Evolutionary conservation across 2,797 vertebrate species (phyloP), one percentile per base, ranked within the genome.

Genomic region (Acanthornis magna): DNA sequence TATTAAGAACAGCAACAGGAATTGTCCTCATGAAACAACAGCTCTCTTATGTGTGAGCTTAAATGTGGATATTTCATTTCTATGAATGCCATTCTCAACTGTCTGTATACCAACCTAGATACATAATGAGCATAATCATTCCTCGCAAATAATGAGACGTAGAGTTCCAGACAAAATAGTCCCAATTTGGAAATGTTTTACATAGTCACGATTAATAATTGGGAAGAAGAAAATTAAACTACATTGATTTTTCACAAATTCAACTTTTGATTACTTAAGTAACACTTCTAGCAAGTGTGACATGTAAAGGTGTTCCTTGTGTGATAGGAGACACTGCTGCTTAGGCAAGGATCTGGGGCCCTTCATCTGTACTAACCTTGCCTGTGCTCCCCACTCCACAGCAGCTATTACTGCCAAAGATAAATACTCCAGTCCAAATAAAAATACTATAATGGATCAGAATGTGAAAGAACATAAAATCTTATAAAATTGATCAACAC

Each of bases 41-140:
- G 27, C 42, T 87, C 88, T 67, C 42, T 54, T 79, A 65, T 17
- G n/a, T 48, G 36, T 34, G 81, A 89, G 57, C 80, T 92, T 76
- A 96, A 93, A 77, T 0, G 42, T 77, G 68, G 76, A 23, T 91
- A 68, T 86, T 75, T 91, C 19, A 13, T 96, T 94, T 74, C 16
- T 77, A 12, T 65, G 54, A 85, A 85, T 80, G 42, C 58, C 36
- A 89, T 75, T 80, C 42, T 93, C 61, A 89, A 25, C 38, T 68
- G 42, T 60, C 74, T 84, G 40, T 40, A 3, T 74, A 88, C 50
- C 73, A 81, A 53, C 48, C 60, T 85, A 86, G 70, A 85, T 58
- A n/a, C 9, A 81, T 84, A 92, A 96, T 36, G 32, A 90, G 15
- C 27, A 76, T 92, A 91, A 97, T 93, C 17, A 61, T 60, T 89